A percentile compares a stretch with the other conserved stretches of the same genome.
Conservation (phyloP, 2,797 vertebrate species). For the Ataeniobius toweri region DNA sequence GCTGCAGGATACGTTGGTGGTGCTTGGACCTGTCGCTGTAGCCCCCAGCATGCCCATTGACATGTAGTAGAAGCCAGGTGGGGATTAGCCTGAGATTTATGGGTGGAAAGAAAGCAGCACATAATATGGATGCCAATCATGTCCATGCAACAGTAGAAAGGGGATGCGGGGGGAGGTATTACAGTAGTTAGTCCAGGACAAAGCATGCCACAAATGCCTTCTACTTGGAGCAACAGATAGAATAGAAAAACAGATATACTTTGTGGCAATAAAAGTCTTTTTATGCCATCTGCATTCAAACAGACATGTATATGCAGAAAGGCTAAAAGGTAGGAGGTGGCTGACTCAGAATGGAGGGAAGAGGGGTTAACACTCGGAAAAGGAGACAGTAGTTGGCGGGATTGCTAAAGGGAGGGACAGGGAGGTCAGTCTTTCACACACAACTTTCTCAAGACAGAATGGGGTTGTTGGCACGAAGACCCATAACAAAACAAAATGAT, state of each 20-base stretch:
- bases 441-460: conserved; percentile 92
- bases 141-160: conserved; percentile 82
- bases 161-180: conserved; percentile 14
- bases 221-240: conserved; percentile 84
- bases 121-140: conserved; percentile 81
- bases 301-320: conserved; percentile 83
- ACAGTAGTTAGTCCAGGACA: conserved; percentile 76
- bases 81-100: conserved; percentile 80
- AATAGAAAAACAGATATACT: conserved; percentile 93
- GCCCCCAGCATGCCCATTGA: conserved; percentile 73
- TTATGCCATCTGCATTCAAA: conserved; percentile 95
- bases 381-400: conserved; percentile 8
- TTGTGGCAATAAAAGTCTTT: conserved; percentile 98
- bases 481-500: conserved; percentile 83
- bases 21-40: conserved; percentile 38
- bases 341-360: conserved; percentile 58
- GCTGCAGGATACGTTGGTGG: conserved; percentile 32
- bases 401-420: background rate
- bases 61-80: conserved; percentile 73
- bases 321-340: conserved; percentile 68
- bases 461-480: conserved; percentile 77
- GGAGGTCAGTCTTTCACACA: conserved; percentile 86
- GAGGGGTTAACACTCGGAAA: conserved; percentile 45
- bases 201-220: conserved; percentile 89
- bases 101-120: conserved; percentile 78